phyloP scores from a whole-genome alignment of 1,140 invertebrate species.

The Platyura marginata region DNA sequence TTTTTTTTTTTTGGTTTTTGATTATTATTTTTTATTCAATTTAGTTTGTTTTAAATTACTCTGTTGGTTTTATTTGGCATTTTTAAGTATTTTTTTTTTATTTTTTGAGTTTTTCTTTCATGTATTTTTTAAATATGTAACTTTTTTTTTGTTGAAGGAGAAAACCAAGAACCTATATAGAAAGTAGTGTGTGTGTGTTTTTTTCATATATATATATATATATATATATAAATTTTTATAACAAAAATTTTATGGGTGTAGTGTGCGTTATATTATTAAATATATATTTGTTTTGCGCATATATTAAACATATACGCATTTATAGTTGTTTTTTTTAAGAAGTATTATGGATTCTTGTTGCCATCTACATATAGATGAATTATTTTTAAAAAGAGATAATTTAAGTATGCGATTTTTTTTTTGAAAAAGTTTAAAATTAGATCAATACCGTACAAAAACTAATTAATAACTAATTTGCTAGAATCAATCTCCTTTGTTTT shows the following conservation, averaged over 20 bases:
- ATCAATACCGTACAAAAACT: slow-evolving; percentile 14
- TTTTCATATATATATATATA: too few species aligned
- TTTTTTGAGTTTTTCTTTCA: slow-evolving; percentile 17
- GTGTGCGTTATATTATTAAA: not conserved
- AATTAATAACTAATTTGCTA: slow-evolving; percentile 15
- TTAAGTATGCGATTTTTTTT: not conserved
- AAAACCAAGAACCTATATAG: too few species aligned
- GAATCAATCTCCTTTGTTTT: slow-evolving; percentile 5
- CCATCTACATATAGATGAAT: slow-evolving; percentile 7
- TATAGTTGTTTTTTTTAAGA: not conserved
- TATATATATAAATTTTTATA: too few species aligned
- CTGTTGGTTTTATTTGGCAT: slow-evolving; percentile 13
- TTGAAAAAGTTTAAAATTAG: slow-evolving; percentile 7
- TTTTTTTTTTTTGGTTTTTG: slow-evolving; percentile 6
- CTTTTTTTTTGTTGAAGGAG: slow-evolving; percentile 13
- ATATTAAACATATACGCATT: not conserved
- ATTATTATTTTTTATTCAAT: slow-evolving; percentile 7
- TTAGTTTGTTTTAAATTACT: slow-evolving; percentile 11
- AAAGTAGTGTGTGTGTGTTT: too few species aligned
- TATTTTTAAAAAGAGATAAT: slow-evolving; percentile 7
- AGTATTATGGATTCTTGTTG: slow-evolving; percentile 2
- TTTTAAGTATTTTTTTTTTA: slow-evolving; percentile 14
- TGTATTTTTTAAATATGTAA: slow-evolving; percentile 18
- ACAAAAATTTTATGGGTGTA: too few species aligned
- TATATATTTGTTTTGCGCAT: not conserved